These are phyloP conservation scores for Acrossocheilus wenchowensis DNA, from an alignment of 2,797 vertebrate genomes.

Conservation along the genomic window DNA sequence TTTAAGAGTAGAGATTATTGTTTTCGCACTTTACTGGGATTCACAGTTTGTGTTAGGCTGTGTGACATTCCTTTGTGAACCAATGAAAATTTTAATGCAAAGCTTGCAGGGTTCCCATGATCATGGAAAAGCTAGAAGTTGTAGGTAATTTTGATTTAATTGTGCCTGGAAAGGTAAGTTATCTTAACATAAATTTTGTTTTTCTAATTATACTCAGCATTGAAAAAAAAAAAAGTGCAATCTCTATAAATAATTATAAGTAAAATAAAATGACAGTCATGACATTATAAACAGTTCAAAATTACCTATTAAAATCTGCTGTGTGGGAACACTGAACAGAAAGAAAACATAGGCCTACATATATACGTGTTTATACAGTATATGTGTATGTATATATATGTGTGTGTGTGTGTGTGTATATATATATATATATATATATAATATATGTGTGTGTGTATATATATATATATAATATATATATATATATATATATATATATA, in stretches of 20 bases:
- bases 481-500: too few species aligned
- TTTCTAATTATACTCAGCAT: background rate
- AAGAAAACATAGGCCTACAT: too few species aligned
- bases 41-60: constrained; percentile 16
- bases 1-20: constrained; percentile 28
- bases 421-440: too few species aligned
- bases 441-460: too few species aligned
- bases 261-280: too few species aligned
- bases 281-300: background rate
- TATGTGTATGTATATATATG: too few species aligned
- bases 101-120: background rate
- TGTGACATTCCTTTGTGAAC: background rate
- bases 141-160: background rate
- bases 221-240: background rate
- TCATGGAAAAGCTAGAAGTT: background rate
- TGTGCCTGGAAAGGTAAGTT: background rate
- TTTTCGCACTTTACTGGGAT: constrained; percentile 29
- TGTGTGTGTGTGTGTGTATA: too few species aligned
- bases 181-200: background rate
- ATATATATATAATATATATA: too few species aligned
- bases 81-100: background rate
- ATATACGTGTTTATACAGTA: too few species aligned
- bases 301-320: background rate
- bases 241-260: background rate
- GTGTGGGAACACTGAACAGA: background rate